Evolutionary conservation across 2,113 vertebrate species (phyloP).

Genomic region (Lasiurus cinereus): DNA sequence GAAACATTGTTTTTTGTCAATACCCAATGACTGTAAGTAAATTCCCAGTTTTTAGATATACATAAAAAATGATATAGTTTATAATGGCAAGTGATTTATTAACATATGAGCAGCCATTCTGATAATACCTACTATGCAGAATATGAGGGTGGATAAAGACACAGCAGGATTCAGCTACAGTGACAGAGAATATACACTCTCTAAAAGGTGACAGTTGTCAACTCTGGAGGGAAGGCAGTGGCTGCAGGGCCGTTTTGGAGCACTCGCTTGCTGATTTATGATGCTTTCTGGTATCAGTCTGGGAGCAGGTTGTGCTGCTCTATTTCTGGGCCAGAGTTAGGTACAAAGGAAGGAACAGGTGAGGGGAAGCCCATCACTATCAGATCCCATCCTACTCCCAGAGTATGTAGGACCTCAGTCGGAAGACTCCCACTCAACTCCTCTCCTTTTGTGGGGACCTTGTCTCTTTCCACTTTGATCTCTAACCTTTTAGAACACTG

Average conservation of each 20-base stretch:
- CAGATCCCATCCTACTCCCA: neutral
- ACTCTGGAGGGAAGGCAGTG: conserved; percentile 51
- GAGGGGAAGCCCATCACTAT: conserved; percentile 40
- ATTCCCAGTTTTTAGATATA: conserved; percentile 17
- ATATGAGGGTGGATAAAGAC: conserved; percentile 29
- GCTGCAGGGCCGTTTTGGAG: conserved; percentile 63
- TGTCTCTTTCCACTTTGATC: conserved; percentile 18
- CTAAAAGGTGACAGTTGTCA: conserved; percentile 67
- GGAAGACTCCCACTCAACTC: neutral
- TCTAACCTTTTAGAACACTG: conserved; percentile 33
- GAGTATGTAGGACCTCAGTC: neutral
- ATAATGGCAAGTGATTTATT: conserved; percentile 59
- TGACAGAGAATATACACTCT: conserved; percentile 63
- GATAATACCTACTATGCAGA: conserved; percentile 19
- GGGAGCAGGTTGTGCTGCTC: conserved; percentile 52
- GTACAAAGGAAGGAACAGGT: conserved; percentile 69
- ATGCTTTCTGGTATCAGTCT: conserved; percentile 65
- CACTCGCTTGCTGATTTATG: conserved; percentile 73
- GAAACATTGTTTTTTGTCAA: neutral
- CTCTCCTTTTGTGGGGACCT: neutral
- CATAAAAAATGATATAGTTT: conserved; percentile 66
- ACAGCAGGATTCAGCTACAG: conserved; percentile 12
- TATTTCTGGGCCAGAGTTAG: conserved; percentile 57
- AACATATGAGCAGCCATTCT: conserved; percentile 45
- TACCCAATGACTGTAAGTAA: conserved; percentile 36